Conservation (phyloP, 2,888 invertebrate species). For the Trichogramma dendrolimi region DNA sequence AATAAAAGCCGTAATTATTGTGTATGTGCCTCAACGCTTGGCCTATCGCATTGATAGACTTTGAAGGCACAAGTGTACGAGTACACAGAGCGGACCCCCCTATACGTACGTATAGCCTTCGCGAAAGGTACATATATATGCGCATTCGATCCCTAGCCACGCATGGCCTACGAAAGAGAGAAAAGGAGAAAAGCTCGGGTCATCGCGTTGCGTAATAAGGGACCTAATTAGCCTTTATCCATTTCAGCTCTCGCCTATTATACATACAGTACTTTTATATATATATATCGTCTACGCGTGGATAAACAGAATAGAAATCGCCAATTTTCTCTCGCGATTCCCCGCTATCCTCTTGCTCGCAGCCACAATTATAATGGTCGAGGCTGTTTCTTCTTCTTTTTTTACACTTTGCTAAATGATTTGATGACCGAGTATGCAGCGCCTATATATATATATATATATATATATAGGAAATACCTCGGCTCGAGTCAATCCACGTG, state of each 20-base stretch:
- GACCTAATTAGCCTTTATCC: constrained; percentile 6
- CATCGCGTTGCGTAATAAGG: constrained; percentile 1
- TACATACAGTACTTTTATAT: too few relatives aligned
- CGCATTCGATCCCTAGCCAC: background rate
- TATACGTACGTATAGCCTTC: background rate
- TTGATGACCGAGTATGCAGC: background rate
- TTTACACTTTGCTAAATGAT: constrained; percentile 12
- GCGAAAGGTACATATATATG: constrained; percentile 26
- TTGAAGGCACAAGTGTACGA: too few relatives aligned
- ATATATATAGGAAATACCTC: too few relatives aligned
- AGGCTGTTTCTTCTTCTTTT: background rate
- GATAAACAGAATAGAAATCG: constrained; percentile 5
- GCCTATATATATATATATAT: too few relatives aligned
- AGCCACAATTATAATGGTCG: background rate
- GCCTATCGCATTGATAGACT: constrained; percentile 26
- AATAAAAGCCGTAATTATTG: background rate
- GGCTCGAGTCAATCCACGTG: too few relatives aligned
- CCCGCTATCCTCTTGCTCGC: too few relatives aligned
- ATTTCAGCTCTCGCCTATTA: too few relatives aligned
- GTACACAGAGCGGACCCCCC: too few relatives aligned
- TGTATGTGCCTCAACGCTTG: constrained; percentile 20
- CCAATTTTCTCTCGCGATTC: background rate
- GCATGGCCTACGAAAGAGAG: background rate
- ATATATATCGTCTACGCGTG: too few relatives aligned
- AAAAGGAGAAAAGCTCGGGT: background rate